Base-by-base conservation (phyloP, 2,888 invertebrate species). In the Epinotia nisella region DNA sequence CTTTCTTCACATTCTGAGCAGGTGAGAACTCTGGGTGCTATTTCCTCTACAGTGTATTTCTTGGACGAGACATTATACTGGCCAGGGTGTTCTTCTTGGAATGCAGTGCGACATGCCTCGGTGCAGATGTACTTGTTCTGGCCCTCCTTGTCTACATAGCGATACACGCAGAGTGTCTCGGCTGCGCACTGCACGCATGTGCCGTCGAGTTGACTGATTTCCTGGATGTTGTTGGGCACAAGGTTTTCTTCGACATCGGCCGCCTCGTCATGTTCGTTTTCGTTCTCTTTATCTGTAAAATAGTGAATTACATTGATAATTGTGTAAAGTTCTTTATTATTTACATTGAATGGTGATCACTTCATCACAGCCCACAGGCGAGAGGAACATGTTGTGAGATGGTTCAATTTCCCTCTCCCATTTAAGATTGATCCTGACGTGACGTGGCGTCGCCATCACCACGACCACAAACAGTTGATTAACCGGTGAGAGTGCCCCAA, bases 151-250 rank as follows among this genome's bases (percentile, higher is more conserved):
- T 78, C 78, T 10, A 78, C 71, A 74, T 87, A 88, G 45, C 89
- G 83, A 79, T 84, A 94, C 3, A 79, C 80, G 77, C 94, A 94
- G 0, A 81, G 75, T 7, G 82, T 83, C 15, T 83, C 83, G 17
- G 75, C 76, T 1, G 87, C 85, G 78, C 95, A 95, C 70, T 94
- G 91, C 29, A 88, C 76, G 80, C 95, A 95, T 13, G 81, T 84
- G 41, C 88, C 82, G n/a, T 90, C 86, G 2, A 82, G 77, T 10
- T 87, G 77, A 58, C 82, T 85, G 39, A 92, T 85, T 79, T 94
- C 92, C 76, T 92, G 91, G 51, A 94, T 93, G 41, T 87, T 83
- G 69, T 87, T 86, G 19, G 85, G 86, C 4, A 81, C 80, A 79
- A 83, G 79, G 76, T 79, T 81, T 74, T 83, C 94, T 76, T 90